Conservation (phyloP, 2,797 vertebrate genomes). For the Crocodylus rhombifer region DNA sequence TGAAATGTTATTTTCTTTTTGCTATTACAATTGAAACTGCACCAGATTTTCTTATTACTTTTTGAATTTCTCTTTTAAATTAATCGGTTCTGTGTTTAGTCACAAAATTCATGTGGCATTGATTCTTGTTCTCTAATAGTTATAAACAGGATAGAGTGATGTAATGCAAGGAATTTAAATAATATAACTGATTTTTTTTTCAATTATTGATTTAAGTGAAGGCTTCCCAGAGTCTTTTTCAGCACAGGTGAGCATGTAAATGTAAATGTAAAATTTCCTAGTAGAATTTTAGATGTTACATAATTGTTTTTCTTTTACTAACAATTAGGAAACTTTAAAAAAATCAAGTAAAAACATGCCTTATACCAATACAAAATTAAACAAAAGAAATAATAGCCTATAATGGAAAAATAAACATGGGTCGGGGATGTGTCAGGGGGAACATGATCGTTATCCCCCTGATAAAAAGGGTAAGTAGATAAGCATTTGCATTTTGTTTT, state of each 20-base stretch:
- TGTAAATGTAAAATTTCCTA: not conserved
- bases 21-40: not conserved
- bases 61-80: not conserved
- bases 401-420: not conserved
- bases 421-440: too few species aligned
- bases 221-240: not conserved
- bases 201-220: not conserved
- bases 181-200: not conserved
- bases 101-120: not conserved
- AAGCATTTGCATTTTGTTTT: not conserved
- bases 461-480: too few species aligned
- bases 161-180: not conserved
- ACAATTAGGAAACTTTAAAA: constrained; percentile 18
- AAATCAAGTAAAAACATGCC: not conserved
- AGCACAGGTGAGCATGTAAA: not conserved
- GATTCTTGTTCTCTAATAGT: not conserved
- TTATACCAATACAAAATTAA: not conserved
- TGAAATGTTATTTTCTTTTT: not conserved
- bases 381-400: not conserved
- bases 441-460: too few species aligned
- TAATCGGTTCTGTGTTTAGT: not conserved
- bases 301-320: not conserved
- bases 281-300: not conserved
- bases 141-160: not conserved
- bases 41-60: not conserved